Evolutionary conservation across 2,113 vertebrate species (phyloP).

Genomic region (Stercorarius parasiticus): DNA sequence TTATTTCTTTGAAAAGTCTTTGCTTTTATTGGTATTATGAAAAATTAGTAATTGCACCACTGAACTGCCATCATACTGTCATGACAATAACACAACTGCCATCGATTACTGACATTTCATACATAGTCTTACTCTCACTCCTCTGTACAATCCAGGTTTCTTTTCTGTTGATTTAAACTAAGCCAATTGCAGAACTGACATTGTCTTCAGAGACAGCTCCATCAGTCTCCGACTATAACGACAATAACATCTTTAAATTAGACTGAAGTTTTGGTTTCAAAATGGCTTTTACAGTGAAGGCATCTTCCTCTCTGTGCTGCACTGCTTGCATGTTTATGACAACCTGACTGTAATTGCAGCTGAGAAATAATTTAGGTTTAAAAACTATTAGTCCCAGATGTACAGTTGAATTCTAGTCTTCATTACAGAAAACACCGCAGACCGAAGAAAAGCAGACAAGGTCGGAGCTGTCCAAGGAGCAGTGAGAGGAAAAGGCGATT

Average conservation of each 20-base stretch:
- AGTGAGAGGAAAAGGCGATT: slow-evolving; percentile 43
- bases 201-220: neutral
- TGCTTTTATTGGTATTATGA: neutral
- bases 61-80: neutral
- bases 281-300: slow-evolving; percentile 5
- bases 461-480: neutral
- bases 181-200: slow-evolving; percentile 11
- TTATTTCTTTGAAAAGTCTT: slow-evolving; percentile 20
- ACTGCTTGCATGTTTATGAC: slow-evolving; percentile 28
- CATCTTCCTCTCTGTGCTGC: neutral
- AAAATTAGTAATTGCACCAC: slow-evolving; percentile 27
- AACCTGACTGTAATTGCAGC: slow-evolving; percentile 5
- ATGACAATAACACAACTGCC: neutral
- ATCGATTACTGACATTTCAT: neutral
- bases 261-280: slow-evolving; percentile 18
- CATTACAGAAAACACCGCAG: neutral
- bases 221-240: neutral
- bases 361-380: slow-evolving; percentile 47
- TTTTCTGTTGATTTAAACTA: neutral
- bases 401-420: slow-evolving; percentile 50
- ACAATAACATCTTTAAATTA: slow-evolving; percentile 11
- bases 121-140: neutral
- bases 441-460: neutral
- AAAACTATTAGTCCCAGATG: slow-evolving; percentile 45
- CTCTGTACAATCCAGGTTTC: neutral